Evolutionary conservation across 2,888 invertebrate species (phyloP).

Genomic region (Orthosia gracilis): DNA sequence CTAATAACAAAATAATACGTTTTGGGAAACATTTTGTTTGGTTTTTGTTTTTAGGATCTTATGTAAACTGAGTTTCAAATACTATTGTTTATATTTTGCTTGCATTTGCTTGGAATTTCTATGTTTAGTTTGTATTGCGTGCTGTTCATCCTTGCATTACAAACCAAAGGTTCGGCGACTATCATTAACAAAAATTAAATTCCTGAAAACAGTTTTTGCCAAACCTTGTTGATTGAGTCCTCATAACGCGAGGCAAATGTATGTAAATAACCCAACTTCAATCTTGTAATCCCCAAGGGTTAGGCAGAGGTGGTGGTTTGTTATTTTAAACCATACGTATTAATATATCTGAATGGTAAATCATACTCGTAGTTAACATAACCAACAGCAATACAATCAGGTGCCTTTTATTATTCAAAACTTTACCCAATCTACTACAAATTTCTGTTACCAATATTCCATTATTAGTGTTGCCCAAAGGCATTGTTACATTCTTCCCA

Average conservation of each 20-base stretch:
- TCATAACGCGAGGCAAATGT: not conserved
- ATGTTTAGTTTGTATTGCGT: slow-evolving; percentile 15
- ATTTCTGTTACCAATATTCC: slow-evolving; percentile 19
- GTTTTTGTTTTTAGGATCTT: slow-evolving; percentile 13
- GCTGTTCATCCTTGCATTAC: slow-evolving; percentile 1
- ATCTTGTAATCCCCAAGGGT: not conserved
- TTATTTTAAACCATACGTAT: not conserved
- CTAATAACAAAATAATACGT: slow-evolving; percentile 50
- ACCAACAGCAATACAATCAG: not conserved
- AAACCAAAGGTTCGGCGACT: not conserved
- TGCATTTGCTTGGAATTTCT: slow-evolving; percentile 29
- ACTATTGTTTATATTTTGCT: slow-evolving; percentile 22
- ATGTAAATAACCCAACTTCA: not conserved
- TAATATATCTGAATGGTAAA: not conserved
- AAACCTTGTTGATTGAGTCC: not conserved
- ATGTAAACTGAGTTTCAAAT: slow-evolving; percentile 15
- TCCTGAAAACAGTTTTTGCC: not conserved
- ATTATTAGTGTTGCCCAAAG: slow-evolving; percentile 2
- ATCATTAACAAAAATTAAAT: not conserved
- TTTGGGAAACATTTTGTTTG: slow-evolving; percentile 23
- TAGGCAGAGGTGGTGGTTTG: not conserved
- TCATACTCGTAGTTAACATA: not conserved
- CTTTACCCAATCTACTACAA: slow-evolving; percentile 8
- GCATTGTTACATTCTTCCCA: slow-evolving; percentile 35
- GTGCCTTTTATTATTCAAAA: not conserved